Evolutionary conservation across 2,797 vertebrate species (phyloP).

Genomic region (Intellagama lesueurii): DNA sequence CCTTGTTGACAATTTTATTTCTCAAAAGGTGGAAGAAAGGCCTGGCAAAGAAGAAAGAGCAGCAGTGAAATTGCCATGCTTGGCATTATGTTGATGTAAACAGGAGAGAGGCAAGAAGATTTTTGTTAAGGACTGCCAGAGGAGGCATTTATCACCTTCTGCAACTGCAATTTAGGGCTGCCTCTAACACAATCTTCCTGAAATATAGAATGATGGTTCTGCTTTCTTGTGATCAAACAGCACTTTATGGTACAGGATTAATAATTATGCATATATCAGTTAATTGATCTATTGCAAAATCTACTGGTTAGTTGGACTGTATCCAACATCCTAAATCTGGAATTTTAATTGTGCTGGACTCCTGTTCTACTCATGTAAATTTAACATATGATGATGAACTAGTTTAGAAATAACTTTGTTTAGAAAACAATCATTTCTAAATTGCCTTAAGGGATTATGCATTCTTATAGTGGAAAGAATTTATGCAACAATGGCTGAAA

Average conservation of each 20-base stretch:
- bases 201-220: neutral
- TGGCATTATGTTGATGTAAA: no score
- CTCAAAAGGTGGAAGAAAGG: neutral
- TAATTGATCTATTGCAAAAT: slow-evolving; percentile 1
- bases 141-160: no score
- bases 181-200: no score
- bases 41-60: no score
- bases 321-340: slow-evolving; percentile 1
- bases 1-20: neutral
- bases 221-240: neutral
- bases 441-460: neutral
- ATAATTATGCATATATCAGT: neutral
- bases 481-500: neutral
- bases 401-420: neutral
- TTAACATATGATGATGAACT: neutral
- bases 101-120: no score
- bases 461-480: neutral
- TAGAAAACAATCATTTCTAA: neutral
- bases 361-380: neutral
- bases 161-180: no score
- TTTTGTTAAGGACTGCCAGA: no score
- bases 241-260: neutral
- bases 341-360: neutral
- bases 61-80: no score
- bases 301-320: neutral